Conservation (phyloP, 2,113 vertebrate species). For the Oncorhynchus nerka region DNA sequence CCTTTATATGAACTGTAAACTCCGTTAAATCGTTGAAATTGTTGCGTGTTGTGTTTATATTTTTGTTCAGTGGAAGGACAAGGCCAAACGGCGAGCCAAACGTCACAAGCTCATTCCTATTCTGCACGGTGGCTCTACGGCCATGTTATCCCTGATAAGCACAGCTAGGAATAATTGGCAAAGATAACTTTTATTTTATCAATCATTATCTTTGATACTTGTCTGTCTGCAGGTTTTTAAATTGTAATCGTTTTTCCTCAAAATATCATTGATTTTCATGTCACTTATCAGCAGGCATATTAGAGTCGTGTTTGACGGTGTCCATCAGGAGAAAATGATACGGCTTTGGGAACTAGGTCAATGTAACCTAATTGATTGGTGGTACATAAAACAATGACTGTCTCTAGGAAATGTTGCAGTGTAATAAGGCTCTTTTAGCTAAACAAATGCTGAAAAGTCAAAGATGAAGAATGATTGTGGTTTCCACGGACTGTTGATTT, state of each 20-base stretch:
- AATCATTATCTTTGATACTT: constrained; percentile 52
- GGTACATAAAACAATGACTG: not conserved
- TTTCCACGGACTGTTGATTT: too few relatives aligned
- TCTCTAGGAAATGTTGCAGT: not conserved
- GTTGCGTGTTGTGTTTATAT: constrained; percentile 55
- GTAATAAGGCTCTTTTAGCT: too few relatives aligned
- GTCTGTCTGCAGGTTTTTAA: constrained; percentile 43
- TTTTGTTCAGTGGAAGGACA: constrained; percentile 61
- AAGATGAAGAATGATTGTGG: too few relatives aligned
- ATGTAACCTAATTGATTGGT: not conserved
- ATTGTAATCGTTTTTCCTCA: constrained; percentile 53
- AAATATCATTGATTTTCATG: constrained; percentile 58
- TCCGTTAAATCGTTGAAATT: too few relatives aligned
- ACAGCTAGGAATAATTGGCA: constrained; percentile 62
- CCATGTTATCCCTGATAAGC: constrained; percentile 65
- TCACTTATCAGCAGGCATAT: constrained; percentile 57
- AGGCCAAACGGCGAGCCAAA: constrained; percentile 61
- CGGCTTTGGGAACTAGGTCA: constrained; percentile 1
- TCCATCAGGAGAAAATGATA: constrained; percentile 35
- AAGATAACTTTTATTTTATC: constrained; percentile 68
- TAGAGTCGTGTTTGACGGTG: constrained; percentile 51
- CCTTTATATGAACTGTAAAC: too few relatives aligned
- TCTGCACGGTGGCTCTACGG: constrained; percentile 39
- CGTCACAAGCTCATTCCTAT: constrained; percentile 63
- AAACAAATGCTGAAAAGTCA: too few relatives aligned